phyloP scores from a whole-genome alignment of 2,888 invertebrate species.

The Pachycephus smyrnensis region DNA sequence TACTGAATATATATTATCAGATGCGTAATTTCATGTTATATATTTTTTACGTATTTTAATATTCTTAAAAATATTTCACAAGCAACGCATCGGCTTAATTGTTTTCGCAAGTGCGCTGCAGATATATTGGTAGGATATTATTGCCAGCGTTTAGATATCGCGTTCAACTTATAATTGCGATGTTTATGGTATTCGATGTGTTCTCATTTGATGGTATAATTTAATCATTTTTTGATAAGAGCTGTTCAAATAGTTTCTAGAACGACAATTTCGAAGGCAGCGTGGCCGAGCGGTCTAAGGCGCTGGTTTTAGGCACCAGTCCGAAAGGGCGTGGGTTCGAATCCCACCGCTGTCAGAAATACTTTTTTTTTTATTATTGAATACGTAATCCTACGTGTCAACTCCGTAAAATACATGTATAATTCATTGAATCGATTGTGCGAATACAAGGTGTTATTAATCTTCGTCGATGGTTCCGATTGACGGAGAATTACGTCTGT shows the following conservation, averaged over 20 bases:
- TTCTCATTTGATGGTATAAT: neutral
- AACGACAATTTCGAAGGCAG: conserved; percentile 60
- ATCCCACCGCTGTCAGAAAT: conserved; percentile 72
- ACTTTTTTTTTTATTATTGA: conserved; percentile 34
- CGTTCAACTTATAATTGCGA: neutral
- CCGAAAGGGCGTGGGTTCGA: conserved; percentile 75
- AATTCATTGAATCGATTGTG: neutral
- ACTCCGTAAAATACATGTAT: neutral
- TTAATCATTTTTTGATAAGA: neutral
- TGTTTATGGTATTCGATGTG: neutral
- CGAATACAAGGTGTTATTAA: neutral
- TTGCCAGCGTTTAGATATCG: neutral
- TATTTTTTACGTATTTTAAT: neutral
- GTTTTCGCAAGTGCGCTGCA: neutral
- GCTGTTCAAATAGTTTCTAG: conserved; percentile 2
- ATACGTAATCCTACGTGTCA: neutral
- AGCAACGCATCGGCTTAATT: neutral
- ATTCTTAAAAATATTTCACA: neutral
- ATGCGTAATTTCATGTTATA: neutral
- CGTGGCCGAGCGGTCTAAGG: conserved; percentile 76
- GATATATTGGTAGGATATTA: neutral
- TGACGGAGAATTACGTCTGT: neutral
- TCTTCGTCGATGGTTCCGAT: neutral
- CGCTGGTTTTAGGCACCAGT: conserved; percentile 76
- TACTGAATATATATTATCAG: neutral